Base-by-base conservation (phyloP, 2,113 vertebrate species). In the Equus przewalskii region DNA sequence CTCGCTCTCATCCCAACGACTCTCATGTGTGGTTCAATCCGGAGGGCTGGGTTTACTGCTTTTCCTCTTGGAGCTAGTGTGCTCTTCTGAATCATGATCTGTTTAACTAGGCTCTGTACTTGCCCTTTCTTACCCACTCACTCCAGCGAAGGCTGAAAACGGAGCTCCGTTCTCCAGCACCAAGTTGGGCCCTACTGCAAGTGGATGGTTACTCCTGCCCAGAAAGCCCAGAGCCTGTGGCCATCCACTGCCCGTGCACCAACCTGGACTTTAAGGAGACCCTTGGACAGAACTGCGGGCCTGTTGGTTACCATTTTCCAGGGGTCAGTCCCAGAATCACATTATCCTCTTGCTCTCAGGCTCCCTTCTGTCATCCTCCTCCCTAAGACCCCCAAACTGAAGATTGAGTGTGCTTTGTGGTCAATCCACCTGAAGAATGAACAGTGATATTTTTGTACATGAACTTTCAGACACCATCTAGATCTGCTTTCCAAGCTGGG, bases 1-100 rank as follows among this genome's bases (percentile, higher is more conserved):
- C 3, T 46, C 21, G 84, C n/a, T 14, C 10, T 56, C 2, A 24
- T 64, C 18, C 33, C 44, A 33, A 13, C 15, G 18, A 22, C 26
- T 26, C 49, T 12, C 30, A 5, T 30, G 26, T 6, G 1, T 0
- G 2, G 1, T 30, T 62, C 8, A 26, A 2, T 56, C 4, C 21
- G 24, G 72, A 54, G 15, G 13, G 18, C 18, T n/a, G 13, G 10
- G 10, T 33, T 65, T 54, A 7, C 30, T 56, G 36, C 11, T n/a
- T 56, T 94, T 19, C 24, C 13, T n/a, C 19, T 75, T 36, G 30
- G 24, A 67, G 41, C 41, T 65, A 2, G 15, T 26, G 11, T 33
- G 84, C 24, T 93, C 44, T 76, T 69, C 22, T 33, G 78, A 90
- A 44, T 7, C 0, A 1, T 19, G 9, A 81, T 65, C 60, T 85